A percentile compares a stretch with the other conserved stretches of the same genome.
phyloP scores from a whole-genome alignment of 37 sponge, comb jelly and placozoan species.

The Cladorhizidae sp. region DNA sequence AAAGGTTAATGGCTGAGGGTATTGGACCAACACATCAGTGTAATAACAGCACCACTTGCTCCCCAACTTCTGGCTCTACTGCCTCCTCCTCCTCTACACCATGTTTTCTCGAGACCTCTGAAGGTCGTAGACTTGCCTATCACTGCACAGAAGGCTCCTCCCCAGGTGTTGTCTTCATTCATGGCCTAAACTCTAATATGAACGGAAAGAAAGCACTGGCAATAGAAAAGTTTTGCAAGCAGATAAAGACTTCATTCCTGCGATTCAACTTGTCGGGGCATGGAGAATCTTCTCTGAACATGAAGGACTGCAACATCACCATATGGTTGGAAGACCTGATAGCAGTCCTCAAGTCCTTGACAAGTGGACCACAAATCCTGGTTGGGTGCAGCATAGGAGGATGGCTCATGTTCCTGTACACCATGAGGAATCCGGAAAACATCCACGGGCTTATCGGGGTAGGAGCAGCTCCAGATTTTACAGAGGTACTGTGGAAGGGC shows the following conservation, averaged over 20 bases:
- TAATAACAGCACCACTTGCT: too few relatives aligned
- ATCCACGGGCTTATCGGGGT: slow-evolving; percentile 70
- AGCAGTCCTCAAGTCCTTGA: slow-evolving; percentile 37
- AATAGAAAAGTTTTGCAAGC: slow-evolving; percentile 51
- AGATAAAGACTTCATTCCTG: slow-evolving; percentile 29
- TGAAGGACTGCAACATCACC: slow-evolving; percentile 54
- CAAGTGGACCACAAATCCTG: slow-evolving; percentile 57
- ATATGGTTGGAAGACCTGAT: slow-evolving; percentile 70
- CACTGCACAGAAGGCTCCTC: slow-evolving; percentile 31
- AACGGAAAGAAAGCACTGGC: slow-evolving; percentile 47
- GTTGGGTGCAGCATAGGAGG: slow-evolving; percentile 77
- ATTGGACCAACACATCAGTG: too few relatives aligned
- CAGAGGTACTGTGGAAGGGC: slow-evolving; percentile 45
- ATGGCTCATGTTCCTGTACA: slow-evolving; percentile 78
- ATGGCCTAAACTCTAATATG: slow-evolving; percentile 45
- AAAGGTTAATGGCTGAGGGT: too few relatives aligned
- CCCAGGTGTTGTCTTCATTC: slow-evolving; percentile 79
- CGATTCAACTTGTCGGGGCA: slow-evolving; percentile 66
- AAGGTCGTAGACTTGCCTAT: slow-evolving; percentile 61
- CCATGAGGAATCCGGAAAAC: slow-evolving; percentile 70
- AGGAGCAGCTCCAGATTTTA: slow-evolving; percentile 59
- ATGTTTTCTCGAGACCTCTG: slow-evolving; percentile 48
- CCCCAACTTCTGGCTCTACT: too few relatives aligned
- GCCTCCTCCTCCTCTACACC: not conserved
- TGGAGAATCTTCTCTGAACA: slow-evolving; percentile 47